phyloP scores from a whole-genome alignment of 2,797 vertebrate species.

The Fistularia tabacaria region DNA sequence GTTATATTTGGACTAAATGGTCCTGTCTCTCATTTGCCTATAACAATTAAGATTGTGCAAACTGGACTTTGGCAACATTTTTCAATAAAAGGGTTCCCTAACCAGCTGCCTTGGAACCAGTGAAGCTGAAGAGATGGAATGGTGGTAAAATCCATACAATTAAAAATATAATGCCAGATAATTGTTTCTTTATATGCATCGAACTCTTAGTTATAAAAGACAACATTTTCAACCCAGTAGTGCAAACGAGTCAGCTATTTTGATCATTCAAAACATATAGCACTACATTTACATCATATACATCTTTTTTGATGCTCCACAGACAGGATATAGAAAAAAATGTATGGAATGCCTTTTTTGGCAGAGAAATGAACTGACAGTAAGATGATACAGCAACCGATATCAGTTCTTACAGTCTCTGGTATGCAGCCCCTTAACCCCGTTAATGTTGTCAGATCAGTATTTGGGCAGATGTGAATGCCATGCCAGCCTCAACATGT shows the following conservation, averaged over 20 bases:
- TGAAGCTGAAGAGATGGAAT: conserved; percentile 20
- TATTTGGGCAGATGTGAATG: conserved; percentile 52
- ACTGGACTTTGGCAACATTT: conserved; percentile 3
- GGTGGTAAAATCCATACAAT: background rate
- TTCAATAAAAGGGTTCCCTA: conserved; percentile 4
- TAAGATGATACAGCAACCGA: conserved; percentile 26
- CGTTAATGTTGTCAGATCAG: conserved; percentile 40
- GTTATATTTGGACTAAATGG: background rate
- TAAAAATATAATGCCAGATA: too few species aligned
- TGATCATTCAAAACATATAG: too few species aligned
- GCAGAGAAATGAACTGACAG: conserved; percentile 27
- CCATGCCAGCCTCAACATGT: conserved; percentile 61
- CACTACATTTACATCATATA: too few species aligned
- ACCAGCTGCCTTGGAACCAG: conserved; percentile 1
- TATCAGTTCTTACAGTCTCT: conserved; percentile 52
- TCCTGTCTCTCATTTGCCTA: background rate
- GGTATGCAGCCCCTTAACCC: conserved; percentile 44
- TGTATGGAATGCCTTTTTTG: conserved; percentile 12
- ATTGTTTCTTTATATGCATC: background rate
- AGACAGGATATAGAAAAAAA: background rate
- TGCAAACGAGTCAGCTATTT: too few species aligned
- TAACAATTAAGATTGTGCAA: background rate
- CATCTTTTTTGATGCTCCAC: too few species aligned
- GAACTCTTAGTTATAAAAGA: background rate
- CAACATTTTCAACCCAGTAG: too few species aligned